Base-by-base conservation (phyloP, 2,888 invertebrate species). In the Xestia c-nigrum region DNA sequence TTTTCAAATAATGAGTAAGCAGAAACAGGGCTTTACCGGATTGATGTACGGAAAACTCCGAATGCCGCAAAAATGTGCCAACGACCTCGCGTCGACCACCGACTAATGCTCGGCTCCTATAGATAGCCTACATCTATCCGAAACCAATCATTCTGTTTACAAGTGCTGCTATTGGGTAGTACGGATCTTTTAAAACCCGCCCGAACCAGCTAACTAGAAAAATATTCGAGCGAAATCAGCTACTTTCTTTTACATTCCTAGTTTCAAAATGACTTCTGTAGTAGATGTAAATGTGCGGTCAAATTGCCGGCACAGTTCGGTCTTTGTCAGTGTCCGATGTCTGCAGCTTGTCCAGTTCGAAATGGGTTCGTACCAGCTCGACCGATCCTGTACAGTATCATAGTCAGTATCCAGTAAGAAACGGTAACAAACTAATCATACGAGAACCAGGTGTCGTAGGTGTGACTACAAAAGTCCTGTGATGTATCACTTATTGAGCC, bases 61-160 rank as follows among this genome's bases (percentile, higher is more conserved):
- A 84, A 80, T 69, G 59, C 81, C 43, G 72, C 55, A 61, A 72
- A 80, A 80, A 79, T 84, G 66, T 84, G 80, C 72, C 80, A 79
- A 72, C 72, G 80, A 80, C 84, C 80, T 80, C 80, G 84, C 52
- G n/a, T 21, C 65, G 40, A 43, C 79, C 65, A 84, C 72, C 55
- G 80, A 61, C 61, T 70, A 78, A 83, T 70, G 65, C 64, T 50
- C 84, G 52, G 10, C 57, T 80, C 31, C 47, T 84, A 84, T 84
- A 84, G 59, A 84, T 80, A 80, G 80, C 55, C n/a, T 71, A 78
- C 31, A 50, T 79, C 66, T 84, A 79, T 80, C 55, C 61, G 46
- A 71, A 80, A 50, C 61, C 66, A 84, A 84, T 79, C 80, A 80
- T 71, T 80, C 61, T 80, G 84, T 80, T 80, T 80, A 80, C 84